phyloP scores from a whole-genome alignment of 2,113 vertebrate genomes.

The Lepus europaeus region DNA sequence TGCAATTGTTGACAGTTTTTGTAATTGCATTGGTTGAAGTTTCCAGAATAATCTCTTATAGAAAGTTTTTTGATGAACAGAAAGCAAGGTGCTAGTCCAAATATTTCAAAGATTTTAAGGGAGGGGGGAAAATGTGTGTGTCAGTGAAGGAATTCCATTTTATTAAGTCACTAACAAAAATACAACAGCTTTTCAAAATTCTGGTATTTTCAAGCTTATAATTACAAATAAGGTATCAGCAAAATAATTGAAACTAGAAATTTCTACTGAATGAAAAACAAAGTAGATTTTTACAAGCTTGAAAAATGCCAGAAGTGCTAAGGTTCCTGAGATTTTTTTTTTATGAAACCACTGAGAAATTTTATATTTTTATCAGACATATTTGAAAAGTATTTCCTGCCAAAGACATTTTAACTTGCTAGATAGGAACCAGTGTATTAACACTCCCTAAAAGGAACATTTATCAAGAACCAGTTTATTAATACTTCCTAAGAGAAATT shows the following conservation, averaged over 20 bases:
- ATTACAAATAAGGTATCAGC: constrained; percentile 68
- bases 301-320: constrained; percentile 63
- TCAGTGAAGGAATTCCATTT: constrained; percentile 44
- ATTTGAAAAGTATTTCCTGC: constrained; percentile 50
- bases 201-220: constrained; percentile 68
- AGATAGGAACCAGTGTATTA: constrained; percentile 33
- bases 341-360: constrained; percentile 61
- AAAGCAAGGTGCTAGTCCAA: constrained; percentile 50
- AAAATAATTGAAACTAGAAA: constrained; percentile 66
- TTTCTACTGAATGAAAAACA: constrained; percentile 61
- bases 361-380: constrained; percentile 53
- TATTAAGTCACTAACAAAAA: constrained; percentile 74
- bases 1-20: constrained; percentile 3
- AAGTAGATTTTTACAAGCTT: constrained; percentile 63
- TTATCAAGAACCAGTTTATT: constrained; percentile 29
- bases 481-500: constrained; percentile 52
- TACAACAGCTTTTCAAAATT: constrained; percentile 59
- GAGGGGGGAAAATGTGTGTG: background rate
- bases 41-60: background rate
- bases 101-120: constrained; percentile 69
- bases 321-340: constrained; percentile 15
- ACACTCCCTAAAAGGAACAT: constrained; percentile 43
- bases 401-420: constrained; percentile 51
- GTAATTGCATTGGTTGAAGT: background rate
- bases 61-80: constrained; percentile 45